Base-by-base conservation (phyloP, 1,140 invertebrate genomes). In the Chironomus tepperi region DNA sequence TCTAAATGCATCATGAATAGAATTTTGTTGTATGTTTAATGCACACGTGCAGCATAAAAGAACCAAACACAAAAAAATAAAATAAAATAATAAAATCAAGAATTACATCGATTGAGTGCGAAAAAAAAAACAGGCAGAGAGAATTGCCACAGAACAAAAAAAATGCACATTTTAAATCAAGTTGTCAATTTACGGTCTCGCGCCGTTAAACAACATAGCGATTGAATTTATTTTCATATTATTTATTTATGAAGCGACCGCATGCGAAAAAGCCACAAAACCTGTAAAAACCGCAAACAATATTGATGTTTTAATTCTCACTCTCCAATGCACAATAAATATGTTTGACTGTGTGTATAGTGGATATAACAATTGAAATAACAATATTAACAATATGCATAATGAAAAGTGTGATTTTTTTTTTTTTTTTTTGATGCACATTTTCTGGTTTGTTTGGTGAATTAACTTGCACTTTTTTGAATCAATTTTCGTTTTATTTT, bases 291-390 rank as follows among this genome's bases (percentile, higher is more conserved):
- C 47, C 47, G n/a, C 47, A 57, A 57, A 57, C 47, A 57, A 57
- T 57, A 57, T 57, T 57, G 47, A 57, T 57, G 47, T 57, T 57
- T 57, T 57, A 57, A 57, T 57, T 57, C 47, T 57, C 47, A 57
- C 47, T 57, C 12, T 57, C 47, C 47, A 57, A 57, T 57, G 47
- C 47, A 57, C 47, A 57, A 57, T n/a, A 57, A 12, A 57, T 15
- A 57, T 15, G n/a, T 47, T 47, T 47, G 24, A 47, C 15, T 47
- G 12, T n/a, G 47, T 34, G 24, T 34, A 34, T 34, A 57, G 47
- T n/a, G 47, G n/a, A 57, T n/a, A 57, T n/a, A 57, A 57, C 47
- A 57, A 57, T 15, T 10, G n/a, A 57, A 57, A 57, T 15, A 57
- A 15, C 12, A n/a, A 15, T 57, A 57, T 57, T 57, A 57, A 57